Conservation (phyloP, 2,113 vertebrate species). For the Athene cunicularia region DNA sequence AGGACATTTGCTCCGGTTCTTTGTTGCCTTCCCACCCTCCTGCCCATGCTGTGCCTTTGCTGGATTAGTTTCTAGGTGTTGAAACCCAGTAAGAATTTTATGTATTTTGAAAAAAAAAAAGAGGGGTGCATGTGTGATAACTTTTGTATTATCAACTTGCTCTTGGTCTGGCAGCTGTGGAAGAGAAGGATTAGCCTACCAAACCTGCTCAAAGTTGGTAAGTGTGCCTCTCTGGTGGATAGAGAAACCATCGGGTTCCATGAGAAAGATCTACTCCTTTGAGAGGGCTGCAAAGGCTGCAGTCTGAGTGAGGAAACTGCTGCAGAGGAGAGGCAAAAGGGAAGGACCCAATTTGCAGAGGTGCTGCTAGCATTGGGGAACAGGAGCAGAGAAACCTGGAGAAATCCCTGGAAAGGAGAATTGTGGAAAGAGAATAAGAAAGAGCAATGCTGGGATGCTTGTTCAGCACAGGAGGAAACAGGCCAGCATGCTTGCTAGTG, state of each 20-base stretch:
- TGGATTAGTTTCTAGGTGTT: neutral
- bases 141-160: neutral
- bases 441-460: neutral
- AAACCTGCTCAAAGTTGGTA: neutral
- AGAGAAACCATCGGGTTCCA: neutral
- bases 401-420: neutral
- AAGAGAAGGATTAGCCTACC: neutral
- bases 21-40: neutral
- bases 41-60: neutral
- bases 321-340: neutral
- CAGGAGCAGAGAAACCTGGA: neutral
- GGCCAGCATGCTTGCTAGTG: neutral
- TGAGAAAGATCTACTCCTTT: neutral
- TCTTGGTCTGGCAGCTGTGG: neutral
- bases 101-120: neutral
- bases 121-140: neutral
- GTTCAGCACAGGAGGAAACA: neutral
- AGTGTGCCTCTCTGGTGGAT: neutral
- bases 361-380: neutral
- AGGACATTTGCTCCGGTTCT: neutral
- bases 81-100: neutral
- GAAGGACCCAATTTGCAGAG: neutral
- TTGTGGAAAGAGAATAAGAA: neutral
- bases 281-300: neutral
- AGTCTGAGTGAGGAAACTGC: fast-evolving